Conservation (phyloP, 1,140 invertebrate species). For the Bombus confusus region DNA sequence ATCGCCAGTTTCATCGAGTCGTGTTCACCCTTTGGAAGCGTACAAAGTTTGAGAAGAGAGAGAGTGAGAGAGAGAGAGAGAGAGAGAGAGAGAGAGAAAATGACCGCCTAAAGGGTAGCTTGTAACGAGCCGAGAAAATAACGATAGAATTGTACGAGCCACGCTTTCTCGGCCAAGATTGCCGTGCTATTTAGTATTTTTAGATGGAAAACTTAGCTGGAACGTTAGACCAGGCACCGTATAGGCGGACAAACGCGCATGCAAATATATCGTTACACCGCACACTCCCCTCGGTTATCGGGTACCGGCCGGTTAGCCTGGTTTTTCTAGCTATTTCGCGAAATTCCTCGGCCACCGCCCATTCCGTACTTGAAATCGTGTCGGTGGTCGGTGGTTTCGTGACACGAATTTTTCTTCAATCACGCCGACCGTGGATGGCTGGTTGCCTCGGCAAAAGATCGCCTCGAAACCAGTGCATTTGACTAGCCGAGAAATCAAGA, state of each 20-base stretch:
- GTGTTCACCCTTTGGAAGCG: background rate
- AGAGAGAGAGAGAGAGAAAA: background rate
- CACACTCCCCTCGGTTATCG: slow-evolving; percentile 44
- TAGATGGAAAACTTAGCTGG: slow-evolving; percentile 15
- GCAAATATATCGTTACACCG: slow-evolving; percentile 59
- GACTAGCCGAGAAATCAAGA: slow-evolving; percentile 66
- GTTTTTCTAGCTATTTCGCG: slow-evolving; percentile 62
- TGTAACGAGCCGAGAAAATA: slow-evolving; percentile 29
- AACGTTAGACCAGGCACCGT: background rate
- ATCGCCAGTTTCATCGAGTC: background rate
- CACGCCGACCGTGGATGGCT: background rate
- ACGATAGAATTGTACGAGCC: background rate
- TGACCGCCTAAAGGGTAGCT: background rate
- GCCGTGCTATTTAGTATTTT: slow-evolving; percentile 23
- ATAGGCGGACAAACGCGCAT: slow-evolving; percentile 52
- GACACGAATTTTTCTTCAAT: slow-evolving; percentile 51
- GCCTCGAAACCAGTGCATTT: slow-evolving; percentile 59
- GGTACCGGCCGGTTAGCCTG: slow-evolving; percentile 58
- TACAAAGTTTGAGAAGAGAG: background rate
- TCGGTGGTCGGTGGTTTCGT: slow-evolving; percentile 21
- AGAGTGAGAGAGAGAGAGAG: background rate
- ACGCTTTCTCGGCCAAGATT: slow-evolving; percentile 9
- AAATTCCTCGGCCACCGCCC: slow-evolving; percentile 47
- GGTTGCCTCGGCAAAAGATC: background rate
- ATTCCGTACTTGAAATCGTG: slow-evolving; percentile 45